Percentiles rank a stretch among this genome's conserved stretches.
Conservation (phyloP, 2,888 invertebrate species). For the Dione juno region DNA sequence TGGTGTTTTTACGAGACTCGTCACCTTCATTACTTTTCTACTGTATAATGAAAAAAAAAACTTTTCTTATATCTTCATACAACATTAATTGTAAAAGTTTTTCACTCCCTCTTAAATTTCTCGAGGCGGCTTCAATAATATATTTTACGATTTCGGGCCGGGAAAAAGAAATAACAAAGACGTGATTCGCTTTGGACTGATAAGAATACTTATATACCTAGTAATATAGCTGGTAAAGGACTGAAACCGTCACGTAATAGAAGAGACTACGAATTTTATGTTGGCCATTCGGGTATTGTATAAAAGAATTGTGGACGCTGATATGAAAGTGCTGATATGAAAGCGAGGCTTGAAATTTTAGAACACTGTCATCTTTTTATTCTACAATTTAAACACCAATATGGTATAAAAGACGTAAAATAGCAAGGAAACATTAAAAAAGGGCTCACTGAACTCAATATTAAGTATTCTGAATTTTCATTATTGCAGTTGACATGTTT, state of each 20-base stretch:
- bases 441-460: conserved; percentile 33
- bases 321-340: conserved; percentile 63
- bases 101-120: conserved; percentile 62
- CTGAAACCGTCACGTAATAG: conserved; percentile 78
- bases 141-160: conserved; percentile 72
- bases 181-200: conserved; percentile 65
- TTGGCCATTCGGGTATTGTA: conserved; percentile 79
- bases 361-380: conserved; percentile 8
- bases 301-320: conserved; percentile 80
- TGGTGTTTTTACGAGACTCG: conserved; percentile 78
- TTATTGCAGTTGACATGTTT: conserved; percentile 22
- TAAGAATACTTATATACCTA: conserved; percentile 72
- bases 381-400: neutral
- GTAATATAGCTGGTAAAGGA: conserved; percentile 75
- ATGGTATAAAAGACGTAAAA: conserved; percentile 3
- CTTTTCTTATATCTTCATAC: conserved; percentile 79
- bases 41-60: conserved; percentile 78
- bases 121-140: conserved; percentile 58
- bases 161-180: conserved; percentile 62
- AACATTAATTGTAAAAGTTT: conserved; percentile 80
- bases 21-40: conserved; percentile 78
- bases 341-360: conserved; percentile 49
- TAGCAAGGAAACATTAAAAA: conserved; percentile 3
- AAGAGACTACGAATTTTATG: conserved; percentile 76
- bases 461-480: conserved; percentile 19